Base-by-base conservation (phyloP, 2,797 vertebrate species). In the Coregonus suidteri region DNA sequence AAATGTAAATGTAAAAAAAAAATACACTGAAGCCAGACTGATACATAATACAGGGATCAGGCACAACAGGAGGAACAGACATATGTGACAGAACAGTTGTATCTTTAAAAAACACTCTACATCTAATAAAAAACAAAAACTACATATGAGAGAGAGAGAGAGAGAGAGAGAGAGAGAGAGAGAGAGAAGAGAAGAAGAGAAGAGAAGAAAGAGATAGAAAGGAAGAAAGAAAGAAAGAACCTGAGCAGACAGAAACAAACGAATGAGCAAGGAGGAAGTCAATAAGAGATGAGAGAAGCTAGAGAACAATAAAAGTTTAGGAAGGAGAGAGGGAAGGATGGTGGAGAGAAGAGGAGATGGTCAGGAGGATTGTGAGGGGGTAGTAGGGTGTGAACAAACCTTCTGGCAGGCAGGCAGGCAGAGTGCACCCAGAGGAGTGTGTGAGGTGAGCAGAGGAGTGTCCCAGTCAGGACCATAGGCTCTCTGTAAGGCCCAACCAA, bases 401-500 rank as follows among this genome's bases (percentile, higher is more conserved):
- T 88, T 93, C 91, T 89, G 92, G 81, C 91, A 91, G 18, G n/a
- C 56, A 91, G 18, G n/a, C 56, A 59, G 93, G 94, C 93, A 95
- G 92, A 90, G 94, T 93, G 94, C 92, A 94, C 93, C 93, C 93
- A 93, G 94, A 89, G 87, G 91, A 93, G 92, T 94, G 92, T 93
- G 59, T 62, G 87, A 92, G 92, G 93, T 92, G 93, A 92, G 64
- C 56, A 20, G 34, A 7, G 74, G 25, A 34, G 94, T 93, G 94
- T 95, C 93, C 95, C 94, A 95, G 92, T 95, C 94, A 94, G 91
- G 94, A 93, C 94, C 94, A 90, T 90, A 93, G 92, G 93, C 93
- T 95, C 94, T 95, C 94, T 93, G 94, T 92, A 92, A 94, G 93
- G 93, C 94, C 93, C 95, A 95, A 94, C 93, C 95, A 95, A 95